These are phyloP conservation scores for Drosophila santomea DNA, from an alignment of 1,140 invertebrate genomes.

Conservation along the genomic window DNA sequence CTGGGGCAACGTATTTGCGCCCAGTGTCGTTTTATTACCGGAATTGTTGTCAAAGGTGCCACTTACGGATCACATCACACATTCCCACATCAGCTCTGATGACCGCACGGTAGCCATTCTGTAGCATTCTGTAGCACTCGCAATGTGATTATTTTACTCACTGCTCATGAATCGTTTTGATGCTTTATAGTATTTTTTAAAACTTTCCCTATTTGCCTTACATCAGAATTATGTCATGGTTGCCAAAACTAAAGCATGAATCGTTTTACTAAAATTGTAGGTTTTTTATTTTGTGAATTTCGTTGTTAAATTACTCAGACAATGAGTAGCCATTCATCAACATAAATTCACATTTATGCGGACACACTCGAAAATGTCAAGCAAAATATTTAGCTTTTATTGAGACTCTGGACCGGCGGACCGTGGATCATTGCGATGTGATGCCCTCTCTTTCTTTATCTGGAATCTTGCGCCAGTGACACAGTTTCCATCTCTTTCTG, in stretches of 20 bases:
- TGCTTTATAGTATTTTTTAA: background rate
- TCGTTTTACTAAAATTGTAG: background rate
- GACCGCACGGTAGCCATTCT: background rate
- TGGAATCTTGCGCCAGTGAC: constrained; percentile 53
- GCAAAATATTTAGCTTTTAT: constrained; percentile 44
- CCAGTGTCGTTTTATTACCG: constrained; percentile 59
- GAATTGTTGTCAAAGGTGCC: constrained; percentile 63
- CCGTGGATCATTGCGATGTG: constrained; percentile 17
- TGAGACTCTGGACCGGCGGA: constrained; percentile 12
- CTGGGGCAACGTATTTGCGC: constrained; percentile 29
- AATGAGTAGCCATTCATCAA: constrained; percentile 19
- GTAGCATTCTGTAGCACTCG: background rate
- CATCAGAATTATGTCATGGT: background rate
- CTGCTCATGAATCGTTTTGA: background rate
- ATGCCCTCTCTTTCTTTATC: constrained; percentile 9
- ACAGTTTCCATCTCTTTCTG: constrained; percentile 47
- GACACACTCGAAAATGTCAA: constrained; percentile 34
- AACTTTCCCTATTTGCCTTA: background rate
- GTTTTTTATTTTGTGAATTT: background rate
- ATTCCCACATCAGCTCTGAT: background rate
- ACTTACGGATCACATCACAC: constrained; percentile 25
- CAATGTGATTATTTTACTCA: background rate
- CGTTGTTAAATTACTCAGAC: background rate
- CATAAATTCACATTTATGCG: constrained; percentile 20
- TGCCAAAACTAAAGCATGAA: background rate